phyloP scores from a whole-genome alignment of 2,797 vertebrate species.

The Rhyacichthys aspro region DNA sequence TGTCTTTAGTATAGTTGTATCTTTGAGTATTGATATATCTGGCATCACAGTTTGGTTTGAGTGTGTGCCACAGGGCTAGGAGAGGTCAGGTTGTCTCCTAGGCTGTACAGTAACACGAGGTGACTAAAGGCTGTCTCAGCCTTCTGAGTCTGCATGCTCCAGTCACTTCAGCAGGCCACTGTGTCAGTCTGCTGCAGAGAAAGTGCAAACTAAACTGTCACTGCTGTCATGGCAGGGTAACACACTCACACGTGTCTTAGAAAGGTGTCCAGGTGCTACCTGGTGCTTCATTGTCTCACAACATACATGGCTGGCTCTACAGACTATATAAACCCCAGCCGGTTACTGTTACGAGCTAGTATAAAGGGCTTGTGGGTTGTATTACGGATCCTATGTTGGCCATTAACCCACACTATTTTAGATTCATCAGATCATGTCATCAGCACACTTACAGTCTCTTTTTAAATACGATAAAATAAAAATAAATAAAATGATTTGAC shows the following conservation, averaged over 20 bases:
- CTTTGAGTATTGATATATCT: background rate
- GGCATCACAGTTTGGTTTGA: slow-evolving; percentile 1
- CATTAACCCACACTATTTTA: slow-evolving; percentile 59
- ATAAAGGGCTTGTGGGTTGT: too few species aligned
- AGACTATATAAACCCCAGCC: too few species aligned
- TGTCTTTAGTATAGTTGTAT: background rate
- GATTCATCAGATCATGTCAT: too few species aligned
- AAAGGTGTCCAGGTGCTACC: slow-evolving; percentile 31
- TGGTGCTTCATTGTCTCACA: slow-evolving; percentile 27
- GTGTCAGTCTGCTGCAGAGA: slow-evolving; percentile 60
- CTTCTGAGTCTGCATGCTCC: slow-evolving; percentile 43
- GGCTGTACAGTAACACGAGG: slow-evolving; percentile 59
- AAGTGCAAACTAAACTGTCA: slow-evolving; percentile 60
- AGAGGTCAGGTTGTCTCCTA: slow-evolving; percentile 55
- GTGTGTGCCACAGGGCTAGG: slow-evolving; percentile 12
- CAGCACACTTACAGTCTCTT: slow-evolving; percentile 70
- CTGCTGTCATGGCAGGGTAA: slow-evolving; percentile 38
- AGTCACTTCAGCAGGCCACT: slow-evolving; percentile 58
- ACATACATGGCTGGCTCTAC: too few species aligned
- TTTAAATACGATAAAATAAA: too few species aligned
- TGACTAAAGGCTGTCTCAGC: slow-evolving; percentile 74
- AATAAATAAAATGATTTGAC: too few species aligned
- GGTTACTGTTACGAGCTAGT: too few species aligned
- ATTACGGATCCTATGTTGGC: slow-evolving; percentile 27
- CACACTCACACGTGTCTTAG: slow-evolving; percentile 30